Conservation (phyloP, 2,113 vertebrate species). For the Neogale vison region DNA sequence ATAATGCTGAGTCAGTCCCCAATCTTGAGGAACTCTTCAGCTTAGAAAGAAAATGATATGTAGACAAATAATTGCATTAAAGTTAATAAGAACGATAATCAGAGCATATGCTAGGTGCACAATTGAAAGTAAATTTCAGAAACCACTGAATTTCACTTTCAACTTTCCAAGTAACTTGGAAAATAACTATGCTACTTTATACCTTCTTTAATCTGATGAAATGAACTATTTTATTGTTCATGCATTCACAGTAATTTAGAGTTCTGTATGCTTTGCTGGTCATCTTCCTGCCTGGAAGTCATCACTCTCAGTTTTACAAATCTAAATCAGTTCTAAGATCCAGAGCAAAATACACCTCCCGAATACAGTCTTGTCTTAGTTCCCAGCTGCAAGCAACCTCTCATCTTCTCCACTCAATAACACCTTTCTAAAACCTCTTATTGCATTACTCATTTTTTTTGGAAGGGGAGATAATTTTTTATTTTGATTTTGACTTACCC, state of each 20-base stretch:
- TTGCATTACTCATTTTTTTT: background rate
- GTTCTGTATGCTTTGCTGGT: background rate
- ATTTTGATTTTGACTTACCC: background rate
- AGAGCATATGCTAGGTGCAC: background rate
- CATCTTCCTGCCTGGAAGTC: background rate
- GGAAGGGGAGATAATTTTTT: background rate
- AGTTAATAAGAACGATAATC: background rate
- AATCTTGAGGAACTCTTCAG: background rate
- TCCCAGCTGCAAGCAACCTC: background rate
- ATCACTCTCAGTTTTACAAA: background rate
- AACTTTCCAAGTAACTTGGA: background rate
- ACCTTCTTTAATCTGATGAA: background rate
- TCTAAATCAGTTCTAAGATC: background rate
- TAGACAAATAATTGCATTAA: background rate
- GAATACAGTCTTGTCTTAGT: background rate
- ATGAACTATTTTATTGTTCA: background rate
- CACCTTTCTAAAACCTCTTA: background rate
- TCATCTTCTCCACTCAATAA: background rate
- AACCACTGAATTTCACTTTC: background rate
- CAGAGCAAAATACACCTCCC: background rate
- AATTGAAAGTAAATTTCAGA: background rate
- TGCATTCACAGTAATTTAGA: background rate
- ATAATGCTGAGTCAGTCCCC: background rate
- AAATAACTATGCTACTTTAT: background rate
- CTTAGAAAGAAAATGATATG: background rate